Evolutionary conservation across 2,888 invertebrate species (phyloP).

Genomic region (Oxytorus armatus): DNA sequence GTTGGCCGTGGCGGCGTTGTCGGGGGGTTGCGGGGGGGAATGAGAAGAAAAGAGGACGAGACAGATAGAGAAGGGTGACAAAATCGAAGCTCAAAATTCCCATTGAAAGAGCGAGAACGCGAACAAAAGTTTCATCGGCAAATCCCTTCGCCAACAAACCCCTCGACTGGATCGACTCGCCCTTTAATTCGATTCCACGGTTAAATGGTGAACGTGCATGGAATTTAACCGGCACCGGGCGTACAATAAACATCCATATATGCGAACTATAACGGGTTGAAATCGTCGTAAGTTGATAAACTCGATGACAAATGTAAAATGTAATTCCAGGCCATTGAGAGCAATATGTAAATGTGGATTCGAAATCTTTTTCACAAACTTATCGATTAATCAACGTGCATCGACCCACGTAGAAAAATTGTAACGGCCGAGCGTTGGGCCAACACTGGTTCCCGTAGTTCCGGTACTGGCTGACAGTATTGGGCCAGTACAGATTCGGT

Average conservation of each 20-base stretch:
- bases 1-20: slow-evolving; percentile 1
- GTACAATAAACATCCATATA: slow-evolving; percentile 15
- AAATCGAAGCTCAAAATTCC: slow-evolving; percentile 29
- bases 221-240: slow-evolving; percentile 24
- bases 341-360: too few relatives aligned
- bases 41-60: neutral
- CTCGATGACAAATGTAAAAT: neutral
- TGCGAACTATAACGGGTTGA: neutral
- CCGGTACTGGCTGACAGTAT: too few relatives aligned
- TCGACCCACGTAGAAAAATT: too few relatives aligned
- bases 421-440: too few relatives aligned
- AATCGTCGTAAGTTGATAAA: slow-evolving; percentile 13
- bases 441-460: too few relatives aligned
- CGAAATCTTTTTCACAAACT: too few relatives aligned
- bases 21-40: neutral
- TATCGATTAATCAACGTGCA: too few relatives aligned
- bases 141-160: slow-evolving; percentile 45
- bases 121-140: slow-evolving; percentile 31
- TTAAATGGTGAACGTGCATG: slow-evolving; percentile 45
- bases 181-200: slow-evolving; percentile 52
- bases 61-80: slow-evolving; percentile 25
- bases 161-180: slow-evolving; percentile 40
- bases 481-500: too few relatives aligned
- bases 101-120: slow-evolving; percentile 23
- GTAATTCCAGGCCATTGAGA: slow-evolving; percentile 7